Base-by-base conservation (phyloP, 2,113 vertebrate genomes). In the Eulemur macaco region DNA sequence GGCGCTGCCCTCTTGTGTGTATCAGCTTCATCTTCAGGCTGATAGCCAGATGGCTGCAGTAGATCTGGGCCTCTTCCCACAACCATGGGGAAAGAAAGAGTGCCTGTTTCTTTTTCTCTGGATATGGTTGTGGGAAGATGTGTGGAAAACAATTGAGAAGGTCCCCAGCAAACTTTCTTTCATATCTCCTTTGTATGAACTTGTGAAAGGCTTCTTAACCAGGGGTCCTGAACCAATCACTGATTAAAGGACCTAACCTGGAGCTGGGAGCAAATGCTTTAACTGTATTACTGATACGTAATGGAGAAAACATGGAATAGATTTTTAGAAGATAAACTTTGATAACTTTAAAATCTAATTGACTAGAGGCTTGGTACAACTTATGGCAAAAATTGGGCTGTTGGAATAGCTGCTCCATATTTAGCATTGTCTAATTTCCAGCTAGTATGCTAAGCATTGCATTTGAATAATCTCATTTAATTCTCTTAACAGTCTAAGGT, bases 41-140 rank as follows among this genome's bases (percentile, higher is more conserved):
- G n/a, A 34, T 56, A 39, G 34, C 31, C 74, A 92, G 50, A 54
- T 56, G 54, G 71, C n/a, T 73, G n/a, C 37, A 66, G 81, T 29
- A 54, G 31, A 17, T 84, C 56, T 66, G 89, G 93, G 78, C 8
- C n/a, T 93, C 91, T 9, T 20, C 60, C 42, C 82, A 73, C 37
- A 91, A 29, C 5, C 5, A 69, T 8, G 10, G 21, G 4, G 8
- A 71, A 74, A 83, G 34, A 8, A 94, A 82, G 64, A 64, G 25
- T 18, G 17, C 50, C 29, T 76, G 31, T 66, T 86, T 95, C 17
- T 90, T 74, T 87, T 96, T 42, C 81, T 96, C 87, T 82, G 77
- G 69, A 92, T 94, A 60, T 15, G 89, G 39, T 23, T 77, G 45
- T 83, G 29, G 34, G 68, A 96, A 97, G 54, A 93, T 10, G 29